phyloP scores from a whole-genome alignment of 2,113 vertebrate genomes.

The Paradoxurus hermaphroditus region DNA sequence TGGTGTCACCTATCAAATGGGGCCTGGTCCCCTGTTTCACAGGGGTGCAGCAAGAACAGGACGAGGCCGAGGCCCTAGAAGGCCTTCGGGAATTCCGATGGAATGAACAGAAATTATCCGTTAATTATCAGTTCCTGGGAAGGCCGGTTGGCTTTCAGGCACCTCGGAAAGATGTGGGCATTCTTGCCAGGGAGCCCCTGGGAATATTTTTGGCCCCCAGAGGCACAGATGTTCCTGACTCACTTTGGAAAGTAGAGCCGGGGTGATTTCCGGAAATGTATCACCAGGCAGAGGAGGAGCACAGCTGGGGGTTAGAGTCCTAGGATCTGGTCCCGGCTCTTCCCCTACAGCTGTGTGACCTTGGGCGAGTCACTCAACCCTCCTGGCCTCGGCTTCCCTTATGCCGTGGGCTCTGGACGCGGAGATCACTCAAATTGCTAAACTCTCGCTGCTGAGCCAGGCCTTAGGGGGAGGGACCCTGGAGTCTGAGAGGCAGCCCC shows the following conservation, averaged over 20 bases:
- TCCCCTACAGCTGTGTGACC: neutral
- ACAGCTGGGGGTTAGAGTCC: too few species aligned
- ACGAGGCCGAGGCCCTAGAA: neutral
- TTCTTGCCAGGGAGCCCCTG: neutral
- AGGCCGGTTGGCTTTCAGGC: neutral
- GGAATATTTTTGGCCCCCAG: neutral
- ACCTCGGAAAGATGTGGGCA: neutral
- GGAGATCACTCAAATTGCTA: neutral
- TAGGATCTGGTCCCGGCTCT: neutral
- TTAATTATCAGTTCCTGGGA: neutral
- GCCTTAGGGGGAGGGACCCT: neutral
- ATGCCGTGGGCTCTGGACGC: neutral
- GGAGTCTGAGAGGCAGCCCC: neutral
- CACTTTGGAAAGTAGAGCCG: constrained; percentile 21
- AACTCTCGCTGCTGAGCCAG: neutral
- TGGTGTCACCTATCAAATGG: too few species aligned
- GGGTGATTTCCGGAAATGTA: constrained; percentile 14
- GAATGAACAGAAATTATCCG: accelerated
- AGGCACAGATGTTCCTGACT: constrained; percentile 35
- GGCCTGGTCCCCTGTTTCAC: neutral
- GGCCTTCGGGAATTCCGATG: neutral
- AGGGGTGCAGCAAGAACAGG: neutral
- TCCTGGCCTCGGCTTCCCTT: neutral
- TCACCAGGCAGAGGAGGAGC: neutral
- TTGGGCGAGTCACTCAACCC: neutral